Conservation (phyloP, 2,797 vertebrate species). For the Phylloscopus collybita region DNA sequence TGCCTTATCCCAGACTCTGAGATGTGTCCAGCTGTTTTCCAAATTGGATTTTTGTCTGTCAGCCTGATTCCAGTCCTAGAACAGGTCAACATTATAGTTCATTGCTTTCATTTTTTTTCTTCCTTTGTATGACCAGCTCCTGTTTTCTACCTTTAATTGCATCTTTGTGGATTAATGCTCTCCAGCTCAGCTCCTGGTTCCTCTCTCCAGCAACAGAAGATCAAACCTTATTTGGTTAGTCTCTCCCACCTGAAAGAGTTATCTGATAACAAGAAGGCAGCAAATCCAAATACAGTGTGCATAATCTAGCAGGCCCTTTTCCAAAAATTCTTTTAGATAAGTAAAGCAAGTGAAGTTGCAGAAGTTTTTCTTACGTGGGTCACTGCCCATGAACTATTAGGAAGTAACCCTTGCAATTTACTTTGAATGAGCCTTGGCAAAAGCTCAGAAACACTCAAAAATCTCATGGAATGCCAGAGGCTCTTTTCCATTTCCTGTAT, state of each 20-base stretch:
- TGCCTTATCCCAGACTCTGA: background rate
- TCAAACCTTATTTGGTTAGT: background rate
- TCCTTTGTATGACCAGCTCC: background rate
- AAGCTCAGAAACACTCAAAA: background rate
- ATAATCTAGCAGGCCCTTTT: background rate
- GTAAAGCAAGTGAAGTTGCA: background rate
- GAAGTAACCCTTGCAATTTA: background rate
- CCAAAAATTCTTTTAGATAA: background rate
- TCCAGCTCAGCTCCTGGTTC: background rate
- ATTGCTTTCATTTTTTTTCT: background rate
- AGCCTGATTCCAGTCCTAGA: background rate
- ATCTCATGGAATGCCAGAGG: background rate
- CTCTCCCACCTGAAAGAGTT: background rate
- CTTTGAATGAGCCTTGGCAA: background rate
- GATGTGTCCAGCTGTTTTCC: background rate
- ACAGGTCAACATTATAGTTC: background rate
- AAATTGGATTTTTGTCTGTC: background rate
- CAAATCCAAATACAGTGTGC: background rate
- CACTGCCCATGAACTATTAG: background rate
- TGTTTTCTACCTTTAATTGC: background rate
- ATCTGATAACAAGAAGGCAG: background rate
- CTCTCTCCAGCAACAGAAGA: background rate
- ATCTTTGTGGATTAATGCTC: background rate
- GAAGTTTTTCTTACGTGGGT: background rate
- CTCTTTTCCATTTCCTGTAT: background rate